Conservation (phyloP, 2,797 vertebrate genomes). For the Miichthys miiuy region DNA sequence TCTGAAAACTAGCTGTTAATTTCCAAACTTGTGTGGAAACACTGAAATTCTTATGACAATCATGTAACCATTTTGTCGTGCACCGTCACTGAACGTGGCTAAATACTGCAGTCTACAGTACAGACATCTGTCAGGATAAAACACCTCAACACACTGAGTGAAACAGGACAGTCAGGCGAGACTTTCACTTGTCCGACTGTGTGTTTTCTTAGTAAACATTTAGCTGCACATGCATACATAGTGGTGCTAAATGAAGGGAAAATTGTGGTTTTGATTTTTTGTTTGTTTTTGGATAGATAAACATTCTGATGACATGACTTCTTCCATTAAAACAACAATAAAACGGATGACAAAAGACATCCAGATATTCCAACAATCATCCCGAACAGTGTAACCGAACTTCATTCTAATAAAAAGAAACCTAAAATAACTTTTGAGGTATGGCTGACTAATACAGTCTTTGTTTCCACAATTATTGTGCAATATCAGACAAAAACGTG, state of each 20-base stretch:
- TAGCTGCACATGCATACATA: conserved; percentile 42
- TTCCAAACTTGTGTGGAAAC: conserved; percentile 19
- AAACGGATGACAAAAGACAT: conserved; percentile 27
- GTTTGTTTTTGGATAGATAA: conserved; percentile 34
- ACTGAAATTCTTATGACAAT: background rate
- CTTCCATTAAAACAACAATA: conserved; percentile 36
- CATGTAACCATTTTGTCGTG: background rate
- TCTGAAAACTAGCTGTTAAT: background rate
- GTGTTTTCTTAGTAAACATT: conserved; percentile 25
- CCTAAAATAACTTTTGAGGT: conserved; percentile 55
- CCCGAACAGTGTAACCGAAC: conserved; percentile 40
- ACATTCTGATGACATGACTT: conserved; percentile 32
- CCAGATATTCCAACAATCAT: conserved; percentile 34
- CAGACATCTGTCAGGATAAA: conserved; percentile 10
- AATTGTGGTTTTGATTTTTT: conserved; percentile 10
- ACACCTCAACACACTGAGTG: background rate
- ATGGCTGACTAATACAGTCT: conserved; percentile 32
- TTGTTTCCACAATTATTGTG: conserved; percentile 55
- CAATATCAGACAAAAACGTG: conserved; percentile 57
- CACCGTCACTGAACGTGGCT: background rate
- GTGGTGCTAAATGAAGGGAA: conserved; percentile 24
- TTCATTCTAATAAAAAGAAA: conserved; percentile 46
- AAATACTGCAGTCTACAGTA: conserved; percentile 16
- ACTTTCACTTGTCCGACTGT: background rate
- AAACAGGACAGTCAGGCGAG: conserved; percentile 10